These are phyloP conservation scores for Dryas iulia DNA, from an alignment of 1,140 invertebrate species.

Conservation along the genomic window DNA sequence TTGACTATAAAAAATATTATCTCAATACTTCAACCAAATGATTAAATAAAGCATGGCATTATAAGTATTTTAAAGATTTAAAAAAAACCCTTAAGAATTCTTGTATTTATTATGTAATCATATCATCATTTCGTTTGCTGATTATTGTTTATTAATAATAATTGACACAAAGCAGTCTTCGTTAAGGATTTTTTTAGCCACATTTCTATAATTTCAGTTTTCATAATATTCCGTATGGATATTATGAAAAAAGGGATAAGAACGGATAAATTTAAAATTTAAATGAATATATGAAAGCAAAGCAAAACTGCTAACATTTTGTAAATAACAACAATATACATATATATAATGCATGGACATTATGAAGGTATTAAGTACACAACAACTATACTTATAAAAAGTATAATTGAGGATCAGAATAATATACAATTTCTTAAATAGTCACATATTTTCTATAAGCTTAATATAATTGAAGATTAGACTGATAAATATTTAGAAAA, in stretches of 20 bases:
- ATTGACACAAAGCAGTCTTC: background rate
- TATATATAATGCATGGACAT: background rate
- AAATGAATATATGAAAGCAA: too few species aligned
- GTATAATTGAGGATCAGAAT: background rate
- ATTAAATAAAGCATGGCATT: too few species aligned
- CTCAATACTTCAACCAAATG: background rate
- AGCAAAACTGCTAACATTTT: background rate
- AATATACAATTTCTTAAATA: too few species aligned
- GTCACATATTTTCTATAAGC: too few species aligned
- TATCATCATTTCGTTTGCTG: background rate
- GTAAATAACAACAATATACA: background rate
- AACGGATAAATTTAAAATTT: too few species aligned
- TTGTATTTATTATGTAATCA: too few species aligned
- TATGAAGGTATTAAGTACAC: background rate
- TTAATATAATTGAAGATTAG: too few species aligned
- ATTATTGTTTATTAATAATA: background rate
- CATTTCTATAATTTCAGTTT: background rate
- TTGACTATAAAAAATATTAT: background rate
- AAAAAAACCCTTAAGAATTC: too few species aligned
- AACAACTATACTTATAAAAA: too few species aligned
- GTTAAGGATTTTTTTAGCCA: background rate
- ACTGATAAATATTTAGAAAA: too few species aligned
- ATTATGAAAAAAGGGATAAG: too few species aligned
- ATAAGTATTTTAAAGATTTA: too few species aligned
- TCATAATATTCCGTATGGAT: background rate